phyloP scores from a whole-genome alignment of 2,797 vertebrate genomes.

The Prionace glauca region DNA sequence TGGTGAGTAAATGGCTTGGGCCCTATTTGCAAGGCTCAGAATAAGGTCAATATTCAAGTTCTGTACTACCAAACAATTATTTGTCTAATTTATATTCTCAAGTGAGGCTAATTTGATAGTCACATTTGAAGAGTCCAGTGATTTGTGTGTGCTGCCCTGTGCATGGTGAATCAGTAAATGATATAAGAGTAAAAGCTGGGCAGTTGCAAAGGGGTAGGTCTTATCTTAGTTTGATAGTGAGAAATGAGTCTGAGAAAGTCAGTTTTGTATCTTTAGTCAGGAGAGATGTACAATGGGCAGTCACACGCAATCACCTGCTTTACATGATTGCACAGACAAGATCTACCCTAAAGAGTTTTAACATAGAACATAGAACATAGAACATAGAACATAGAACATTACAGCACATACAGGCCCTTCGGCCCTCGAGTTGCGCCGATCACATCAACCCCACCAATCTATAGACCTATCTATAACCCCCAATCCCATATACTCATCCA shows the following conservation, averaged over 20 bases:
- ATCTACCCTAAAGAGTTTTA: background rate
- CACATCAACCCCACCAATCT: too few relatives aligned
- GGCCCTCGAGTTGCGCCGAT: too few relatives aligned
- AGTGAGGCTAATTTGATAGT: background rate
- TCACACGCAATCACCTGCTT: background rate
- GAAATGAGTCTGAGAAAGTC: background rate
- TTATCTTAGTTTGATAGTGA: background rate
- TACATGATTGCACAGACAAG: background rate
- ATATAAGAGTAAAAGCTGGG: background rate
- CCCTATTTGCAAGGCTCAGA: too few relatives aligned
- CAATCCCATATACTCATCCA: too few relatives aligned
- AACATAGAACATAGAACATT: too few relatives aligned
- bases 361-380: too few relatives aligned
- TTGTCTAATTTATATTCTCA: background rate
- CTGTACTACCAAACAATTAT: too few relatives aligned
- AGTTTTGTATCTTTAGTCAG: background rate
- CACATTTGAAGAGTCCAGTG: background rate
- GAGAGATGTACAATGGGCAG: background rate
- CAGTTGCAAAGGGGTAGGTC: background rate
- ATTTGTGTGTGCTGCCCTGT: background rate
- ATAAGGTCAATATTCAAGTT: too few relatives aligned
- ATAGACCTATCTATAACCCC: too few relatives aligned
- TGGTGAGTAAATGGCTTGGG: too few relatives aligned
- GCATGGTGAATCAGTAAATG: background rate
- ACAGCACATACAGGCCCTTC: too few relatives aligned